phyloP scores from a whole-genome alignment of 2,888 invertebrate species.

The Leptopterna dolabrata region DNA sequence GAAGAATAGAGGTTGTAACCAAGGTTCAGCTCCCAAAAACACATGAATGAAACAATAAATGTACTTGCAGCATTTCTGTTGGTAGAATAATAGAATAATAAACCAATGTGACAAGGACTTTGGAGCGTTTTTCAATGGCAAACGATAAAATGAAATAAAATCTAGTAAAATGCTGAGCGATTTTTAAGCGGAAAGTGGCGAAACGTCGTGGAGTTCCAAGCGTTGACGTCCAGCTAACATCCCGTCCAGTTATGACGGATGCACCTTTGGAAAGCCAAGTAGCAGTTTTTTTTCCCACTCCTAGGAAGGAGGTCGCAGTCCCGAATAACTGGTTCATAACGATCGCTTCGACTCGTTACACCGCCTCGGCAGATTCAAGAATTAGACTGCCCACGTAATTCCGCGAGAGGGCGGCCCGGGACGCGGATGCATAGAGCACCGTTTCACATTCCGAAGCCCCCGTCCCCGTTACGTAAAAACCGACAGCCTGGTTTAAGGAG shows the following conservation, averaged over 20 bases:
- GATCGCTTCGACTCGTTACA: slow-evolving; percentile 26
- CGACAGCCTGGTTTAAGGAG: slow-evolving; percentile 35
- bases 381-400: slow-evolving; percentile 33
- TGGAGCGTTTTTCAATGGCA: too few relatives aligned
- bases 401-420: neutral
- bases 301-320: neutral
- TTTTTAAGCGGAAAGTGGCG: too few relatives aligned
- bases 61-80: too few relatives aligned
- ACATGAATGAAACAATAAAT: too few relatives aligned
- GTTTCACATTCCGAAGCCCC: slow-evolving; percentile 34
- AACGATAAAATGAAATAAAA: too few relatives aligned
- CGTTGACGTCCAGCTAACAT: too few relatives aligned
- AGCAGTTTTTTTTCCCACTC: neutral
- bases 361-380: slow-evolving; percentile 5
- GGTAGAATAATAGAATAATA: too few relatives aligned
- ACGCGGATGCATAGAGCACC: slow-evolving; percentile 41
- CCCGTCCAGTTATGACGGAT: neutral
- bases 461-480: slow-evolving; percentile 35
- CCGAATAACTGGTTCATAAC: slow-evolving; percentile 38
- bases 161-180: too few relatives aligned
- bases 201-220: too few relatives aligned
- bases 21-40: too few relatives aligned
- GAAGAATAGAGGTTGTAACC: too few relatives aligned
- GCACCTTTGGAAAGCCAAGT: neutral
- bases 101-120: too few relatives aligned